These are phyloP conservation scores for Irena cyanogastra DNA, from an alignment of 2,113 vertebrate species.

Conservation along the genomic window DNA sequence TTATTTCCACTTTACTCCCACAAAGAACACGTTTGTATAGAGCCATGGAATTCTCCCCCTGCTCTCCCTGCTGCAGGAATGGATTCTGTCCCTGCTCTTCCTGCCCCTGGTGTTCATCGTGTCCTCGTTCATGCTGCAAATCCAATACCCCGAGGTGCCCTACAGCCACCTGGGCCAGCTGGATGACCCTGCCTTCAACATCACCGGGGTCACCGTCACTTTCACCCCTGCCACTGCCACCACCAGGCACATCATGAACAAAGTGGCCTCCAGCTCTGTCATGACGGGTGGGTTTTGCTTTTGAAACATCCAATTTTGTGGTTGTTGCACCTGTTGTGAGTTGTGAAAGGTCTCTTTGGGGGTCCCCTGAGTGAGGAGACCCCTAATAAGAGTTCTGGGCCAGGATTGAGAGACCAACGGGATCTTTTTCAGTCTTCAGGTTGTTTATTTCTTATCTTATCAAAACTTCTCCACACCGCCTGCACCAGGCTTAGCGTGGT, in stretches of 20 bases:
- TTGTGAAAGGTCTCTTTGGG: too few species aligned
- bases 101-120: background rate
- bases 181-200: conserved; percentile 32
- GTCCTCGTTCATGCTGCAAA: accelerated
- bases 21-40: accelerated
- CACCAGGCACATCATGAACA: conserved; percentile 54
- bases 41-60: background rate
- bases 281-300: conserved; percentile 31
- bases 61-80: conserved; percentile 41
- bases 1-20: accelerated
- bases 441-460: too few species aligned
- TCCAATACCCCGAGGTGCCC: background rate
- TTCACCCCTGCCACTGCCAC: conserved; percentile 44
- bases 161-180: conserved; percentile 10
- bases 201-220: background rate
- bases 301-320: background rate
- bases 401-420: too few species aligned
- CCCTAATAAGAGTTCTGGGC: too few species aligned
- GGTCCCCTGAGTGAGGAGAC: too few species aligned
- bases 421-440: too few species aligned
- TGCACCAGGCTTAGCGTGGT: too few species aligned
- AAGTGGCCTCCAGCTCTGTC: conserved; percentile 40
- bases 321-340: background rate
- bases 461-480: too few species aligned
- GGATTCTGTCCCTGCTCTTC: conserved; percentile 52